Conservation (phyloP, 2,113 vertebrate species). For the Xenus cinereus region DNA sequence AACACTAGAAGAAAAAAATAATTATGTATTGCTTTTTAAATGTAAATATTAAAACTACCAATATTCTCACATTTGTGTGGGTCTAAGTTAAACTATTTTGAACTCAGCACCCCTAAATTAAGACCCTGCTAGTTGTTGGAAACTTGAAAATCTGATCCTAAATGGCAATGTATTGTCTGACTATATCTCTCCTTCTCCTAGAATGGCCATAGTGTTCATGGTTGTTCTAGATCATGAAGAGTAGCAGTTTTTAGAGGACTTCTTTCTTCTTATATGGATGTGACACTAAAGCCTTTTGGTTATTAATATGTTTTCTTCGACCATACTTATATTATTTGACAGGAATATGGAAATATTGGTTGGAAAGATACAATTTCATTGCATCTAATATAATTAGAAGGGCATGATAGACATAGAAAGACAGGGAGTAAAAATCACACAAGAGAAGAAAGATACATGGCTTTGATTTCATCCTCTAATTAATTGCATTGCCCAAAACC, state of each 20-base stretch:
- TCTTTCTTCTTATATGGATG: not conserved
- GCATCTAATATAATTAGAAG: not conserved
- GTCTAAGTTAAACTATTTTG: not conserved
- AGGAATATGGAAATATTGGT: not conserved
- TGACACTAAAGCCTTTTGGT: not conserved
- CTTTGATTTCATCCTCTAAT: slow-evolving; percentile 47
- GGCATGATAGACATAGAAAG: not conserved
- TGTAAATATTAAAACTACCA: not conserved
- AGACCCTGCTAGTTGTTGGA: not conserved
- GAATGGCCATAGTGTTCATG: not conserved
- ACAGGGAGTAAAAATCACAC: slow-evolving; percentile 1
- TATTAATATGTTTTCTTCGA: not conserved
- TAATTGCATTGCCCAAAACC: not conserved
- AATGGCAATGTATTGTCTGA: not conserved
- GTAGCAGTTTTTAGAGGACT: not conserved
- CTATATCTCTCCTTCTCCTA: not conserved
- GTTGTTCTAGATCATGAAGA: not conserved
- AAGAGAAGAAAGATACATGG: slow-evolving; percentile 23
- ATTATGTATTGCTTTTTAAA: not conserved
- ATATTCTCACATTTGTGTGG: not conserved
- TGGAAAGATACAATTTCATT: not conserved
- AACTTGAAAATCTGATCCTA: not conserved
- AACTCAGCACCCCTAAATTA: not conserved
- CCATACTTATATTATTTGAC: not conserved
- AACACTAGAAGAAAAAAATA: not conserved